Evolutionary conservation across 2,797 vertebrate genomes (phyloP).

Genomic region (Oreortyx pictus): DNA sequence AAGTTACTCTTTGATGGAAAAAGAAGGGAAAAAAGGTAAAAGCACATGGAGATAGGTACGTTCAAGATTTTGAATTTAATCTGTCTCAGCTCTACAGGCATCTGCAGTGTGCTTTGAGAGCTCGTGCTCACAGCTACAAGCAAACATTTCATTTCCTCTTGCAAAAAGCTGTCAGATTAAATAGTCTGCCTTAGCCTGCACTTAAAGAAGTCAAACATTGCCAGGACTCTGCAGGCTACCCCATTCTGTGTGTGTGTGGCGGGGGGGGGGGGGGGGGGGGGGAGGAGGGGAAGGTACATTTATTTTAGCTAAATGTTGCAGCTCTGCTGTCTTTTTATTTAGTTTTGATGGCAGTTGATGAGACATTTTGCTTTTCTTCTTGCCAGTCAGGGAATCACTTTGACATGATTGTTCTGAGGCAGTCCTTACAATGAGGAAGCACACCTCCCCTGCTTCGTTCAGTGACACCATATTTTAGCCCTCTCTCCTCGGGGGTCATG

Average conservation of each 20-base stretch:
- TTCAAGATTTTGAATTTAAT: not conserved
- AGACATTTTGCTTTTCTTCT: not conserved
- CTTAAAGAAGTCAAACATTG: not conserved
- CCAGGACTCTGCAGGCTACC: not conserved
- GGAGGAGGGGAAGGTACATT: not conserved
- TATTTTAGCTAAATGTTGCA: not conserved
- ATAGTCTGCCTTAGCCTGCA: not conserved
- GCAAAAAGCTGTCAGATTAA: not conserved
- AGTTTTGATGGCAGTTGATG: fast-evolving
- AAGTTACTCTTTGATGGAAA: not conserved
- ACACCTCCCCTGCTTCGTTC: not conserved
- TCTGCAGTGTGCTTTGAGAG: not conserved
- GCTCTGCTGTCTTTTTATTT: not conserved
- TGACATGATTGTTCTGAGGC: not conserved
- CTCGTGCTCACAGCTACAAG: not conserved
- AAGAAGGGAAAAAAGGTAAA: fast-evolving
- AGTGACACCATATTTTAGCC: not conserved
- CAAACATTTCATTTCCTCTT: not conserved
- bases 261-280: too few relatives aligned
- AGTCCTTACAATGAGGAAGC: not conserved
- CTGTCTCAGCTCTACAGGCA: not conserved
- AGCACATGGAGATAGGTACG: not conserved
- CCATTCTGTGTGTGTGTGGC: fast-evolving
- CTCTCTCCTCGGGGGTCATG: not conserved
- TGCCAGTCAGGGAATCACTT: not conserved